Evolutionary conservation across 2,888 invertebrate genomes (phyloP), one percentile per base, ranked within the genome.

Genomic region (Trachelus troglodyta): DNA sequence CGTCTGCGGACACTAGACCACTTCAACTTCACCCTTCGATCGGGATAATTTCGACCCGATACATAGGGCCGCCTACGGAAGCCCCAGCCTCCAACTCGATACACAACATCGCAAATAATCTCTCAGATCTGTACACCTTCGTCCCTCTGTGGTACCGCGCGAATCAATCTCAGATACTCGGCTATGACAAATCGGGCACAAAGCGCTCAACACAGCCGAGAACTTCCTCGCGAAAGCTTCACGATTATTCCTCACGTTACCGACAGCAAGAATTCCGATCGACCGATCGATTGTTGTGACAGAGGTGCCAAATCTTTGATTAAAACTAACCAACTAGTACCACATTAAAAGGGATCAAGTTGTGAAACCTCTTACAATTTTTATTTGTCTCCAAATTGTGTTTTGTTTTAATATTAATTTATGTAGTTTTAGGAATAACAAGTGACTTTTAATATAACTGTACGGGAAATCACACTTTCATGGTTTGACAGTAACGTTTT

Each of bases 141-240:
- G 31, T 56, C 77, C 73, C 68, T 74, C 69, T 69, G 56, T 78
- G 69, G 78, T 77, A 78, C 30, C 73, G 71, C n/a, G 80, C 76
- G 34, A 79, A 76, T 81, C 81, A 83, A 84, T 81, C 79, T 81
- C 77, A 75, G 76, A 75, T 77, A 77, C 77, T 81, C 77, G 81
- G 82, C 30, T 83, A 83, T 85, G 86, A 85, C 84, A 85, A 85
- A 85, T 85, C 84, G 79, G 82, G 81, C 82, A 86, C 85, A 85
- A 85, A 86, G 84, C 84, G 82, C 79, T 83, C 74, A 79, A 80
- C 79, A 81, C 82, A 33, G 79, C 80, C 79, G 81, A 71, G 79
- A 80, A 78, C 75, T 81, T 79, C 77, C 82, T 80, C 79, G 71
- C 81, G 82, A 84, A 85, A 81, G 75, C 73, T 76, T 77, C 79